Evolutionary conservation across 2,888 invertebrate genomes (phyloP), one percentile per base, ranked within the genome.

Genomic region (Ischnura elegans): DNA sequence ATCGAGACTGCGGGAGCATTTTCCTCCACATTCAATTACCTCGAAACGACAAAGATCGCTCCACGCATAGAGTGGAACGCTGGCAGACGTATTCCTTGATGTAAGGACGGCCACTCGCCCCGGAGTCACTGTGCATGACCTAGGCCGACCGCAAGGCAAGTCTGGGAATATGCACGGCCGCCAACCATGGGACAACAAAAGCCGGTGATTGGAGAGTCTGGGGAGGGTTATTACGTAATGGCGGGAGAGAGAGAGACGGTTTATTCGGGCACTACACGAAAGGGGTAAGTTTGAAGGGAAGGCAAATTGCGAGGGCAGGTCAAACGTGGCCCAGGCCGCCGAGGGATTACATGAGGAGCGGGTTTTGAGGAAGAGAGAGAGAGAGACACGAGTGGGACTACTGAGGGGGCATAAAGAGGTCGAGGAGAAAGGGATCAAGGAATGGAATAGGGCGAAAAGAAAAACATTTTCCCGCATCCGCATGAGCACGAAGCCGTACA

Each of bases 181-280:
- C 29, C 87, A 51, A 51, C 55, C 90, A 42, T 25, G 61, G 55
- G 55, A 61, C 90, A 90, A 90, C 90, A 90, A 90, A 90, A 43
- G 61, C 21, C 43, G 55, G 55, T 90, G 90, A 90, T 90, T 90
- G 55, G 90, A 13, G 43, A 61, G 76, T 16, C 61, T 19, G 61
- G 61, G 61, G 6, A 16, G 46, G 47, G 25, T n/a, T n/a, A n/a
- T n/a, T n/a, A n/a, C n/a, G n/a, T n/a, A n/a, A n/a, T n/a, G n/a
- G 42, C 2, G 61, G 13, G 51, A 51, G 51, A 51, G 51, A 51
- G 51, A 51, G n/a, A n/a, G 45, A 25, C 46, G 86, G 86, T 86
- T 51, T 86, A 86, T 86, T 86, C 86, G 43, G 25, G 45, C 86
- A 61, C 25, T 90, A n/a, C n/a, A n/a, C 90, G 42, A 61, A n/a